Evolutionary conservation across 2,797 vertebrate species (phyloP).

Genomic region (Centropyge bicolor): DNA sequence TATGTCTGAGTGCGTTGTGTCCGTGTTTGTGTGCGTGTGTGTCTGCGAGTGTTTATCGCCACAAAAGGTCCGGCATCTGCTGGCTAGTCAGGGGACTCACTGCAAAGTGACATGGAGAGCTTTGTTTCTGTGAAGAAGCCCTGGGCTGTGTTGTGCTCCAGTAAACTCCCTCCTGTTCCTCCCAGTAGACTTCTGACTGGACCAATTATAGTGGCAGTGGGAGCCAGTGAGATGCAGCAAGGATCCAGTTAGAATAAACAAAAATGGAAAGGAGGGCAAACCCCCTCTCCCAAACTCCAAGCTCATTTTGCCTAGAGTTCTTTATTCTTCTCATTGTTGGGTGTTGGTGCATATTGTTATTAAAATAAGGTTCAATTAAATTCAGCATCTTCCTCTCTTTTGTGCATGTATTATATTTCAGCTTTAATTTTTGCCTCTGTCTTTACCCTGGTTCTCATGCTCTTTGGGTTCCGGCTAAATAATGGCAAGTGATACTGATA

Average conservation of each 20-base stretch:
- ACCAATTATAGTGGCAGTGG: conserved; percentile 67
- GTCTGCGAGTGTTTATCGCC: conserved; percentile 52
- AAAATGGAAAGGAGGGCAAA: conserved; percentile 6
- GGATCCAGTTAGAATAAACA: conserved; percentile 35
- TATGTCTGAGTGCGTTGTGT: neutral
- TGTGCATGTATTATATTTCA: neutral
- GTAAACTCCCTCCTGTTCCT: conserved; percentile 62
- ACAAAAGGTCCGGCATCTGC: conserved; percentile 40
- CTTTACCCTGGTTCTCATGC: neutral
- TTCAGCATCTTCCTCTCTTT: neutral
- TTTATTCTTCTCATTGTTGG: neutral
- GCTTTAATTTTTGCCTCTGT: neutral
- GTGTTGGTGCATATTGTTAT: neutral
- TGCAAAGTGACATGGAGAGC: conserved; percentile 33
- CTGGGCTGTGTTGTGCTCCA: conserved; percentile 67
- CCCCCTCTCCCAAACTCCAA: conserved; percentile 16
- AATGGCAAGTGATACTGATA: too few species aligned
- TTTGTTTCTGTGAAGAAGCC: conserved; percentile 67
- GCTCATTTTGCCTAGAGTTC: conserved; percentile 23
- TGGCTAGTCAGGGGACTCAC: conserved; percentile 40
- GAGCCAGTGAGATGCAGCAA: conserved; percentile 39
- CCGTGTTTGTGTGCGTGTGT: neutral
- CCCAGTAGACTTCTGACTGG: conserved; percentile 51
- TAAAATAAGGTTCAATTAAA: neutral
- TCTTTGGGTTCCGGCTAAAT: neutral